phyloP scores from a whole-genome alignment of 2,888 invertebrate genomes.

The Diaphora mendica region DNA sequence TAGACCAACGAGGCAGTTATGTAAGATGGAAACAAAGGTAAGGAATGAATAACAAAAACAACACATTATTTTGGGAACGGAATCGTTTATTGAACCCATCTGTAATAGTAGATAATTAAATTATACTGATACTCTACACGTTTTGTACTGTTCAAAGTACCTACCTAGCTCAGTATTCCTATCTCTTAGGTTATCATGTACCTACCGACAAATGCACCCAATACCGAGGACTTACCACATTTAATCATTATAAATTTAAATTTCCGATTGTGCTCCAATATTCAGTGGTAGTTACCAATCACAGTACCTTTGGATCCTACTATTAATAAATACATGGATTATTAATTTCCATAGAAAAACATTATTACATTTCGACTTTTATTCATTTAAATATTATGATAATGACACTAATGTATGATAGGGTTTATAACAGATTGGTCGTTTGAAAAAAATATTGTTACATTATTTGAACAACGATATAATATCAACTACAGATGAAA shows the following conservation, averaged over 20 bases:
- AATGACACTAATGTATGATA: constrained; percentile 53
- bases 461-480: constrained; percentile 34
- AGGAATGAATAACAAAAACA: constrained; percentile 62
- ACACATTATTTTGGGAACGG: constrained; percentile 79
- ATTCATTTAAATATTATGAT: constrained; percentile 32
- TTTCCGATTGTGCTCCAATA: constrained; percentile 68
- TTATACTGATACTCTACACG: constrained; percentile 82
- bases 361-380: constrained; percentile 24
- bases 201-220: constrained; percentile 78
- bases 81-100: constrained; percentile 86
- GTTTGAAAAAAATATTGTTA: constrained; percentile 36
- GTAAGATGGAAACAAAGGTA: background rate
- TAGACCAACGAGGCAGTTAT: no score
- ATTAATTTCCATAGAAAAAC: constrained; percentile 30
- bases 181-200: constrained; percentile 76
- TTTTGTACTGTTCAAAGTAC: constrained; percentile 86
- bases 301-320: constrained; percentile 80
- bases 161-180: constrained; percentile 80
- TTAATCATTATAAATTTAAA: constrained; percentile 50
- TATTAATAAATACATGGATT: constrained; percentile 64
- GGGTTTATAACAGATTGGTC: constrained; percentile 48
- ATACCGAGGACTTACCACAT: constrained; percentile 62
- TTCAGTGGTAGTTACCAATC: constrained; percentile 77
- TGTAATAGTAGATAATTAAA: constrained; percentile 84
- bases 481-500: constrained; percentile 33